Evolutionary conservation across 2,797 vertebrate species (phyloP).

Genomic region (Gymnocypris eckloni): DNA sequence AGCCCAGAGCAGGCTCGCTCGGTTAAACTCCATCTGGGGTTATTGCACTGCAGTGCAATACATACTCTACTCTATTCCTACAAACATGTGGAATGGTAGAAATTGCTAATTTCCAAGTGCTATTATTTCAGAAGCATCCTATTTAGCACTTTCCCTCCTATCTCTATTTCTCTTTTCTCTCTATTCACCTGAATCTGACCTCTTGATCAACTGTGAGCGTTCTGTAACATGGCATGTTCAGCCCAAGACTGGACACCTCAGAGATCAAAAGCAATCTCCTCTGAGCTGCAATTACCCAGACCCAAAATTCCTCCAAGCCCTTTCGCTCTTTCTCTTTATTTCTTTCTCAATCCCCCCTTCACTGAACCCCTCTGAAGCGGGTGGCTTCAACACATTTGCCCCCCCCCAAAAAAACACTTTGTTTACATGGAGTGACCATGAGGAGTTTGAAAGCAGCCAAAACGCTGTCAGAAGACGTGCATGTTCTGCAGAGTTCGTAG

Average conservation of each 20-base stretch:
- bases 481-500: constrained; percentile 75
- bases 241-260: constrained; percentile 80
- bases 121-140: constrained; percentile 17
- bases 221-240: constrained; percentile 79
- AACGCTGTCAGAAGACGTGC: constrained; percentile 78
- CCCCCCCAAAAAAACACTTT: constrained; percentile 72
- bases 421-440: constrained; percentile 76
- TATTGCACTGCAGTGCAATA: constrained; percentile 73
- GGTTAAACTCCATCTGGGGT: constrained; percentile 78
- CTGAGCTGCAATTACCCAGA: constrained; percentile 85
- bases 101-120: not conserved
- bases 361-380: constrained; percentile 60
- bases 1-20: constrained; percentile 76
- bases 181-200: constrained; percentile 75
- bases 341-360: constrained; percentile 17
- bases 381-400: constrained; percentile 77
- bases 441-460: constrained; percentile 71
- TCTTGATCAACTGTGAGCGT: constrained; percentile 79
- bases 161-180: constrained; percentile 17
- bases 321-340: constrained; percentile 70
- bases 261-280: constrained; percentile 84
- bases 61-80: constrained; percentile 63
- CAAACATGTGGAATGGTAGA: constrained; percentile 48
- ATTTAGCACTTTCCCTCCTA: not conserved
- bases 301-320: constrained; percentile 65